Evolutionary conservation across 2,113 vertebrate genomes (phyloP), one percentile per base, ranked within the genome.

Genomic region (Lethenteron camtschaticum): DNA sequence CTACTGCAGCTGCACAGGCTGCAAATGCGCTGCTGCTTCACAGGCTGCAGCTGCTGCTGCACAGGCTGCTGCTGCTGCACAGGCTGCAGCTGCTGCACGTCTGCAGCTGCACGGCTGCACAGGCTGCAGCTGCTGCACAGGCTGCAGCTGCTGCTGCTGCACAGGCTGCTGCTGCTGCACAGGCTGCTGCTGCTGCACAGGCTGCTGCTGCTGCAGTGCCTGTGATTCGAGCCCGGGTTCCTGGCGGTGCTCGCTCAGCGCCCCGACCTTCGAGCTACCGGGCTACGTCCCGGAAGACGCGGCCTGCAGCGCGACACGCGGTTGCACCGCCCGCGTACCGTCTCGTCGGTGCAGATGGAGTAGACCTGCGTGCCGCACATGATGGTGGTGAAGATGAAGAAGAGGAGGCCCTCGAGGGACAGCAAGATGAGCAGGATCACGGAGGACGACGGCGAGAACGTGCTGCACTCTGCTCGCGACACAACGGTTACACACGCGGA

Each of bases 301-400:
- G 20, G 56, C 24, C 57, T 41, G 56, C 4, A 58, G 24, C 9
- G 57, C 57, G 9, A 58, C 16, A 69, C 6, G 55, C 24, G 14
- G 9, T 13, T 68, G 75, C 68, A 81, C 94, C 41, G 41, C 41
- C 41, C 41, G 41, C 41, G 82, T 76, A 99, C 94, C 78, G 94
- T 99, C 82, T 99, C 90, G 9, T 99, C 92, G 1, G 81, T 81
- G 75, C 94, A 99, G 81, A 97, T 96, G 73, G 94, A 97, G 81
- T 97, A 90, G 74, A 99, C 84, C 80, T 99, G 92, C 12, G 90
- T 95, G 71, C 94, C 94, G 70, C 96, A 99, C 94, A 99, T 97
- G 75, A 99, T 88, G 0, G 88, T 85, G 0, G 94, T 99, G 83
- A 99, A 99, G 72, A 99, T 87, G 74, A 99, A 84, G 73, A 99